Conservation (phyloP, 2,888 invertebrate species). For the Calameuta pallipes region DNA sequence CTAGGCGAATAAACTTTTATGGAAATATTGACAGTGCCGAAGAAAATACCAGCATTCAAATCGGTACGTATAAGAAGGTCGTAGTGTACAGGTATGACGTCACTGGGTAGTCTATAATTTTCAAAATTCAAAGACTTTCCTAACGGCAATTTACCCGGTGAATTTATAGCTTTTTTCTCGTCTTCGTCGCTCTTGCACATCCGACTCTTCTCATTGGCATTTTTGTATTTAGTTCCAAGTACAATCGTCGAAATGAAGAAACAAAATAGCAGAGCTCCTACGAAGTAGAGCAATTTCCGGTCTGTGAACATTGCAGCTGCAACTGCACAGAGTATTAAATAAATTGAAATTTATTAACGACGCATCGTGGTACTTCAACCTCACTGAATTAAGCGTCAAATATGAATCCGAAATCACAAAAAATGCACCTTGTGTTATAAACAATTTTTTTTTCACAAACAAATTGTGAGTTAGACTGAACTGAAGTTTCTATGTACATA, state of each 20-base stretch:
- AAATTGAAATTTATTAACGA: background rate
- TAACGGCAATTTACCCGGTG: background rate
- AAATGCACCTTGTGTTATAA: background rate
- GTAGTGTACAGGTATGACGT: slow-evolving; percentile 75
- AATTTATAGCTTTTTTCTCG: background rate
- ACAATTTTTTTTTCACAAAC: background rate
- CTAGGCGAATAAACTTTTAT: slow-evolving; percentile 66
- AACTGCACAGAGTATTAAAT: background rate
- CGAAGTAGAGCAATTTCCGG: background rate
- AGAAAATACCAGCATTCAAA: slow-evolving; percentile 69
- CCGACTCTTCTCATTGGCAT: background rate
- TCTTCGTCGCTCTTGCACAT: background rate
- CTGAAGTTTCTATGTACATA: background rate
- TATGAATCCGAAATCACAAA: background rate
- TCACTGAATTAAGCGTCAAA: background rate
- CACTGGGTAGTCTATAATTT: slow-evolving; percentile 70
- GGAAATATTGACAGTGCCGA: slow-evolving; percentile 70
- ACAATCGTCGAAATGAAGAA: background rate
- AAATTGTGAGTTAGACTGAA: background rate
- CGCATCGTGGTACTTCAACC: background rate
- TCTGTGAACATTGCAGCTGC: background rate
- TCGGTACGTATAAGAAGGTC: slow-evolving; percentile 77
- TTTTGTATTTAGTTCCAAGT: background rate
- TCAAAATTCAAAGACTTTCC: slow-evolving; percentile 24
- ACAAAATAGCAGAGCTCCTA: background rate